Evolutionary conservation across 2,888 invertebrate species (phyloP), one percentile per base, ranked within the genome.

Genomic region (Melanostoma mellinum): DNA sequence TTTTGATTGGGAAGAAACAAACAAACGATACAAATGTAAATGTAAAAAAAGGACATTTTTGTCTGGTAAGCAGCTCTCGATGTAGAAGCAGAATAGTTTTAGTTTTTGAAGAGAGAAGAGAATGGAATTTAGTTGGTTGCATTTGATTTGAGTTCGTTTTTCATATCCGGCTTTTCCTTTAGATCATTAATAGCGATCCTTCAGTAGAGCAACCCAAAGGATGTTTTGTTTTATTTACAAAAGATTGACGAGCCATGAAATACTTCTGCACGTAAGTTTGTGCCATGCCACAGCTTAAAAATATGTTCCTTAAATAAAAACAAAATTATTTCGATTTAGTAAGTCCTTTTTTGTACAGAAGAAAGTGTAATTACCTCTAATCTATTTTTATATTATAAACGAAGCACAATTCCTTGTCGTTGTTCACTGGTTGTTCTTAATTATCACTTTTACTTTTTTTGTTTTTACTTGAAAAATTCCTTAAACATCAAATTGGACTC

Each of bases 331-430:
- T 20, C 20, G 20, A 20, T 20, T 20, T 20, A 20, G 20, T 20
- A 20, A 20, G 20, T 20, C 20, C 1, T 20, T 20, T 20, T 20
- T 20, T 20, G 20, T 20, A 20, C 20, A 20, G 20, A 20, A 20
- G 20, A 20, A 20, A 20, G 20, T 20, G 20, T 20, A 20, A 65
- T 58, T 78, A 78, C 6, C 52, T 8, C 40, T 56, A 53, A 35
- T 20, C 20, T 46, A 78, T 63, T 65, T 63, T 65, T 10, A 5
- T 33, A 35, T 46, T 46, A 78, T 63, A 67, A 63, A 69, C 55
- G 69, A 79, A 67, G 84, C 69, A 69, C 79, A 79, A 84, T 79
- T 74, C 32, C 73, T 60, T 60, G 69, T 84, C 84, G 84, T 74
- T 84, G 84, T 79, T 84, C 79, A 84, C 84, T 78, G 84, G 79